These are phyloP conservation scores for Dexiosoma caninum DNA, from an alignment of 2,888 invertebrate genomes.

Conservation along the genomic window DNA sequence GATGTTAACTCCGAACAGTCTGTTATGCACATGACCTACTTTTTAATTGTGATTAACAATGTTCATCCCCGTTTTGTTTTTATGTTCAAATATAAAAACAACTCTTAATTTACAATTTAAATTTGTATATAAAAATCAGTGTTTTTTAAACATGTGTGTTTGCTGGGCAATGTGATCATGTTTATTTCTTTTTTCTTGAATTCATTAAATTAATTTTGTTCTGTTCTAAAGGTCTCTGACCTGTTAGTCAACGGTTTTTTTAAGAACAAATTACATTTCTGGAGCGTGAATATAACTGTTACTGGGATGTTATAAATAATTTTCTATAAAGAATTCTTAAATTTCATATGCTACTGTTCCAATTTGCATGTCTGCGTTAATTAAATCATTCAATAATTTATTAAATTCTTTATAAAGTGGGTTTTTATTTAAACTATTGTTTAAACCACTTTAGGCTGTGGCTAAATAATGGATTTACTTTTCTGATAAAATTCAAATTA, in stretches of 20 bases:
- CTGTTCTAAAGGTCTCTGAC: not conserved
- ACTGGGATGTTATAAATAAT: not conserved
- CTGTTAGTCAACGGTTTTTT: not conserved
- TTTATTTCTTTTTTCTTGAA: not conserved
- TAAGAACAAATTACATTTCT: not conserved
- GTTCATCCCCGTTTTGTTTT: too few species aligned
- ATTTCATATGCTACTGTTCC: not conserved
- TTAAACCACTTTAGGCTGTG: not conserved
- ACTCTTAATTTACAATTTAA: too few species aligned
- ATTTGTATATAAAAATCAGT: too few species aligned
- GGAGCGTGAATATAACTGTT: not conserved
- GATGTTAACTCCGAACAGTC: too few species aligned
- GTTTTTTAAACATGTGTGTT: too few species aligned
- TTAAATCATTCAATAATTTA: constrained; percentile 36
- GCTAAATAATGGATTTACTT: not conserved
- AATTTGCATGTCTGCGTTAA: constrained; percentile 47
- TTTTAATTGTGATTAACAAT: too few species aligned
- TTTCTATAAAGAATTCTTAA: not conserved
- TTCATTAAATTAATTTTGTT: not conserved
- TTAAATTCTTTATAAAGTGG: constrained; percentile 4
- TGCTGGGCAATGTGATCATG: not conserved
- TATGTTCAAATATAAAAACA: too few species aligned
- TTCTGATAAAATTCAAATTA: not conserved
- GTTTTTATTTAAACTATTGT: not conserved
- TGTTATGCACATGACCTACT: too few species aligned